Evolutionary conservation across 1,140 invertebrate genomes (phyloP), one percentile per base, ranked within the genome.

Genomic region (Drosophila malerkotliana): DNA sequence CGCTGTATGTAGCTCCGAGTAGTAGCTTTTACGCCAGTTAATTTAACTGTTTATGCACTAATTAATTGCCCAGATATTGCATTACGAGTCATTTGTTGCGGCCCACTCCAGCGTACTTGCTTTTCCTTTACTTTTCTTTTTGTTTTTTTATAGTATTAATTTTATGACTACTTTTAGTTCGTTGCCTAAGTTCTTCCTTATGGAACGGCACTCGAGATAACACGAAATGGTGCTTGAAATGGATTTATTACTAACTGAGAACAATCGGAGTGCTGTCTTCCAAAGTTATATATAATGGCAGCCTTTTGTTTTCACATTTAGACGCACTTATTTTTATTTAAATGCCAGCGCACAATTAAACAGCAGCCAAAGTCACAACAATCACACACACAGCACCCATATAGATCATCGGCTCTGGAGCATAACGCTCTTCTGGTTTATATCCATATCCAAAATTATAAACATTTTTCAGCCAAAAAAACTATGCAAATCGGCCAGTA

Each of bases 1-100:
- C 15, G 15, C 15, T 15, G 15, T 15, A 15, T 15, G 51, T 26
- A 26, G 4, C 26, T 28, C 26, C 26, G 5, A 21, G 18, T 26
- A 68, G 69, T 49, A 45, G 44, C 69, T 55, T 78, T 72, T 75
- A 71, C 76, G 57, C 60, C 76, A 66, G 72, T 79, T 82, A 87
- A 82, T 66, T 88, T 79, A 88, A 83, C 77, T 90, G 69, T 90
- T 90, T 90, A 90, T 90, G 87, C 87, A 90, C 87, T 90, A 90
- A 90, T 90, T 90, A 90, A 90, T 90, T 90, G 87, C 67, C 47
- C 53, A 56, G 59, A 45, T 71, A 60, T 77, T 79, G 63, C 47
- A 64, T 62, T 75, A 68, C 63, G 58, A 75, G 34, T 52, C 26
- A 61, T 30, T 61, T 57, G 57, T 53, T 72, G 74, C 49, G 49